Conservation (phyloP, 2,113 vertebrate genomes). For the Cromileptes altivelis region DNA sequence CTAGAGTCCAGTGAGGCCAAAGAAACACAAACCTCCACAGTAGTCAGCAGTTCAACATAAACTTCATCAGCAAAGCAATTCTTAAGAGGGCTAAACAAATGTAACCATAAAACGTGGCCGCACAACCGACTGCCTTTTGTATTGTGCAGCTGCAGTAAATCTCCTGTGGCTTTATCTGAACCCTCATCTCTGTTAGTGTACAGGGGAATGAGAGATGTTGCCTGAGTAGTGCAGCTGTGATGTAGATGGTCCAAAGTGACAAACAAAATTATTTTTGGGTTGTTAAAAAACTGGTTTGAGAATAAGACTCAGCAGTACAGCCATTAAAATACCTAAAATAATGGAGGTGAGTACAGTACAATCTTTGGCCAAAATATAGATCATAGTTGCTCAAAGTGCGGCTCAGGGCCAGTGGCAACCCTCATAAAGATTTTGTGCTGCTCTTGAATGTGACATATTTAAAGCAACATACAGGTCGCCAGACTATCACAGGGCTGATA, state of each 20-base stretch:
- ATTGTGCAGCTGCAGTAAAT: neutral
- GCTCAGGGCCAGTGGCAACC: no score
- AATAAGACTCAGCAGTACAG: neutral
- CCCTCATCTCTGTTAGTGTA: neutral
- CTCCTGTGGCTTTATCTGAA: neutral
- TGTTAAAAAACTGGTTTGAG: neutral
- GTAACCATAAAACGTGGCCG: neutral
- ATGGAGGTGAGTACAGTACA: neutral
- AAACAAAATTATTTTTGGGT: neutral
- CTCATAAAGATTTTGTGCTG: no score
- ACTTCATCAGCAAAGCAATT: slow-evolving; percentile 4
- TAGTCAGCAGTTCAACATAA: neutral
- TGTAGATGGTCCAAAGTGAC: neutral
- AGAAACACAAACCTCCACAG: neutral
- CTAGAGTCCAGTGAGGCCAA: neutral
- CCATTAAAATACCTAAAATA: neutral
- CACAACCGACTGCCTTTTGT: neutral
- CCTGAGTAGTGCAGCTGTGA: neutral
- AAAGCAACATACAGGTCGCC: no score
- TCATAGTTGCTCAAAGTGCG: no score
- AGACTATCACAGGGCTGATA: no score
- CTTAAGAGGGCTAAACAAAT: neutral
- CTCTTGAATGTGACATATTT: no score
- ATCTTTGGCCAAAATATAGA: neutral
- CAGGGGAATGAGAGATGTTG: neutral